A percentile compares a stretch with the other conserved stretches of the same genome.
phyloP scores from a whole-genome alignment of 2,888 invertebrate genomes.

The Deroplatys truncata region DNA sequence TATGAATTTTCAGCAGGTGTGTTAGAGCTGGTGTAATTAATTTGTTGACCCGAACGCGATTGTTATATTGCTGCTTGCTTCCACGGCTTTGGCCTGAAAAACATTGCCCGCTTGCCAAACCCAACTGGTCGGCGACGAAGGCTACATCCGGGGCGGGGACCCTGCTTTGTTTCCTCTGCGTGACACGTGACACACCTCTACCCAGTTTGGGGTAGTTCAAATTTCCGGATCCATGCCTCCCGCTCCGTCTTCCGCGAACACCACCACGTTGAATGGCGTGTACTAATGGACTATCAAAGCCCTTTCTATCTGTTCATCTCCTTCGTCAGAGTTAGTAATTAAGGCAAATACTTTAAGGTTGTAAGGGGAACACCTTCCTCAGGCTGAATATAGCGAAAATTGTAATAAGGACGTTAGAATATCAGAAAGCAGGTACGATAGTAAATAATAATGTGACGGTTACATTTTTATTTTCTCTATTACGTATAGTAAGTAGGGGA shows the following conservation, averaged over 20 bases:
- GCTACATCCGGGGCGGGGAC: background rate
- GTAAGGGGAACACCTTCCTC: too few relatives aligned
- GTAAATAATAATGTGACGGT: too few relatives aligned
- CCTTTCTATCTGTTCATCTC: too few relatives aligned
- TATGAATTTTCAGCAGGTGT: too few relatives aligned
- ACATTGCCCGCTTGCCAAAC: background rate
- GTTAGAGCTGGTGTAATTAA: background rate
- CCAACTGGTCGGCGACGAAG: background rate
- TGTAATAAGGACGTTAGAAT: too few relatives aligned
- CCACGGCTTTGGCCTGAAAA: background rate
- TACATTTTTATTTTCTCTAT: too few relatives aligned
- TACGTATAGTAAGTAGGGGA: too few relatives aligned
- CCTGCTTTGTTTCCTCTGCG: background rate
- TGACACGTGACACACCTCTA: background rate
- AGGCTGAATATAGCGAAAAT: too few relatives aligned
- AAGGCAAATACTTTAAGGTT: too few relatives aligned
- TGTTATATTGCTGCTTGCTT: background rate
- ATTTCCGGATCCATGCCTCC: background rate
- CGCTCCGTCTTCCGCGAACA: too few relatives aligned
- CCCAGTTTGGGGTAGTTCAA: background rate
- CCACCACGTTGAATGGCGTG: background rate
- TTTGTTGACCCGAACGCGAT: background rate
- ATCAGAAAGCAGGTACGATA: too few relatives aligned
- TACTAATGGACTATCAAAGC: background rate
- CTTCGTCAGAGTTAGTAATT: too few relatives aligned